Base-by-base conservation (phyloP, 53 echinoderm and acorn worm genomes). In the Astropecten irregularis region DNA sequence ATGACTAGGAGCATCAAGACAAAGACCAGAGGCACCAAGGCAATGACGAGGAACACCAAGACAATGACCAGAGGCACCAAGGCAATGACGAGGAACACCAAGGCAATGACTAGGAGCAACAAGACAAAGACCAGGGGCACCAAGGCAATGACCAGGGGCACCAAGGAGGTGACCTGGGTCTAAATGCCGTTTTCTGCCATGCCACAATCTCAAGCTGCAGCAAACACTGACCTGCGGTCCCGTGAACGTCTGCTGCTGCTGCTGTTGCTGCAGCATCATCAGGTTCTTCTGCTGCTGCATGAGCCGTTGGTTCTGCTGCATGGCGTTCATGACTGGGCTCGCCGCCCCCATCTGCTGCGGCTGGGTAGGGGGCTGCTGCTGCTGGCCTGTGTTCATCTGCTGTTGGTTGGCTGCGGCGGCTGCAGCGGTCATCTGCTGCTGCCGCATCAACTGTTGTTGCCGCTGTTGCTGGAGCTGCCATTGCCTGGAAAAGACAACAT, bases 181-280 rank as follows among this genome's bases (percentile, higher is more conserved):
- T n/a, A n/a, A n/a, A n/a, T n/a, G n/a, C n/a, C n/a, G n/a, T n/a
- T n/a, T n/a, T n/a, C n/a, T n/a, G n/a, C n/a, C n/a, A n/a, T n/a
- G n/a, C n/a, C n/a, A n/a, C n/a, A n/a, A n/a, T n/a, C n/a, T n/a
- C n/a, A n/a, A n/a, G n/a, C n/a, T n/a, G n/a, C n/a, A n/a, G n/a
- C n/a, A n/a, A n/a, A n/a, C 35, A 83, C 86, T 82, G 66, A 99
- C 99, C 94, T 99, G 99, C 47, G 90, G 92, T 59, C 92, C 97
- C 11, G 90, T 88, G 52, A 99, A 97, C 63, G 95, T 95, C 72
- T 99, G 99, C 51, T 95, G 92, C 39, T 95, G 92, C 27, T 95
- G 95, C 42, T 99, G 92, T 47, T 99, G 99, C 47, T 92, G 90
- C 56, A 99, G 54, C 99, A 99, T 92, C 69, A 94, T 87, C 8